Evolutionary conservation across 2,888 invertebrate genomes (phyloP).

Genomic region (Tridacna gigas): DNA sequence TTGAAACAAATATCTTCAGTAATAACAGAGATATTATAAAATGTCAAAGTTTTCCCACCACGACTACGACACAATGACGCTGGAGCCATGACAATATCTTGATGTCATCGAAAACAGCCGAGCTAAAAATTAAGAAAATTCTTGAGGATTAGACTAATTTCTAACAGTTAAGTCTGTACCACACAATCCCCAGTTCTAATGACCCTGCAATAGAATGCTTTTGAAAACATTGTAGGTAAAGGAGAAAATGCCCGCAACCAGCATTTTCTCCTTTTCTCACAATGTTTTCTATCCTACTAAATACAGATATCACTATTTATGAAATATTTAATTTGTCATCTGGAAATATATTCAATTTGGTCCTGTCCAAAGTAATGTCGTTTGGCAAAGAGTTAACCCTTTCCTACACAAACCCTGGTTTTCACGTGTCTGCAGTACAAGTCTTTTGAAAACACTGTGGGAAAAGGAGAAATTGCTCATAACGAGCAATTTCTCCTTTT

Average conservation of each 20-base stretch:
- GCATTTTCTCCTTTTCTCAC: neutral
- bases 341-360: too few species aligned
- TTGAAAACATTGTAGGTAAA: neutral
- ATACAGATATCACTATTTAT: too few species aligned
- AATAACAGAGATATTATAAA: too few species aligned
- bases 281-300: neutral
- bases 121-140: too few species aligned
- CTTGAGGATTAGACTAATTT: too few species aligned
- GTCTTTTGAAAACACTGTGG: neutral
- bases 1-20: too few species aligned
- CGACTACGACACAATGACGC: too few species aligned
- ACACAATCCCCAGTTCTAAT: neutral
- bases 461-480: conserved; percentile 1
- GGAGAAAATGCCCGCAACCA: neutral
- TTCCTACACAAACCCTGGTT: neutral
- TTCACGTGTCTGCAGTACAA: neutral
- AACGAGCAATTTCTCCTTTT: neutral
- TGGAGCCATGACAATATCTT: too few species aligned
- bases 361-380: too few species aligned
- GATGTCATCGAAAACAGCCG: too few species aligned
- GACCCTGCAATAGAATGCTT: neutral
- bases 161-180: neutral
- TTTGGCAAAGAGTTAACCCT: neutral
- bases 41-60: too few species aligned
- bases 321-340: too few species aligned